Conservation (phyloP, 2,113 vertebrate genomes). For the Strix uralensis region DNA sequence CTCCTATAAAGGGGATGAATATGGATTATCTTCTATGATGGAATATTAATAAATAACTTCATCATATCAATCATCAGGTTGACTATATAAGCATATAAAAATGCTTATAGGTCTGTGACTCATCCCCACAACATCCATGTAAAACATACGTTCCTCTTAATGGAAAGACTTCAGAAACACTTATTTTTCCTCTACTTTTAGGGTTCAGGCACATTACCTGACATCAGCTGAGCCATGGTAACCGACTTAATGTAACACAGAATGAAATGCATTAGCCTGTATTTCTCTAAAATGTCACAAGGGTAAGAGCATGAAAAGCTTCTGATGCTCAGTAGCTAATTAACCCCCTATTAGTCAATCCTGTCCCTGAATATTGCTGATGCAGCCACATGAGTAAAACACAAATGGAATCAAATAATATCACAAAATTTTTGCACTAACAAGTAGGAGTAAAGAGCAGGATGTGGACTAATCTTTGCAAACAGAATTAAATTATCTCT, state of each 20-base stretch:
- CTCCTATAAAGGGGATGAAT: neutral
- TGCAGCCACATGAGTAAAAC: neutral
- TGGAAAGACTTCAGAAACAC: neutral
- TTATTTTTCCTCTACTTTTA: neutral
- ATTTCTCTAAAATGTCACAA: slow-evolving; percentile 26
- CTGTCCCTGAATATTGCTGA: slow-evolving; percentile 16
- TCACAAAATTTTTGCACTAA: neutral
- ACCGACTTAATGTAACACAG: neutral
- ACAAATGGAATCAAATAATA: slow-evolving; percentile 23
- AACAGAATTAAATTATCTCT: slow-evolving; percentile 54
- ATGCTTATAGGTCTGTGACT: neutral
- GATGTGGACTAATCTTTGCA: slow-evolving; percentile 38
- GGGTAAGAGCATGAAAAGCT: slow-evolving; percentile 30
- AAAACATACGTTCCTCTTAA: neutral
- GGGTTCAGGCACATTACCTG: neutral
- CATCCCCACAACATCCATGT: neutral
- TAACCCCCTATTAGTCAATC: slow-evolving; percentile 43
- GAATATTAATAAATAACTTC: neutral
- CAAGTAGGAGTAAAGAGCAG: slow-evolving; percentile 12
- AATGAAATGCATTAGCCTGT: neutral
- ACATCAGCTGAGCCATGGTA: neutral
- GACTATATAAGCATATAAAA: neutral
- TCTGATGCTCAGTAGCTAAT: slow-evolving; percentile 39
- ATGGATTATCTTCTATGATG: neutral
- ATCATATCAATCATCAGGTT: neutral